These are phyloP conservation scores for Pteropus rufus DNA, from an alignment of 2,797 vertebrate genomes.

Conservation along the genomic window DNA sequence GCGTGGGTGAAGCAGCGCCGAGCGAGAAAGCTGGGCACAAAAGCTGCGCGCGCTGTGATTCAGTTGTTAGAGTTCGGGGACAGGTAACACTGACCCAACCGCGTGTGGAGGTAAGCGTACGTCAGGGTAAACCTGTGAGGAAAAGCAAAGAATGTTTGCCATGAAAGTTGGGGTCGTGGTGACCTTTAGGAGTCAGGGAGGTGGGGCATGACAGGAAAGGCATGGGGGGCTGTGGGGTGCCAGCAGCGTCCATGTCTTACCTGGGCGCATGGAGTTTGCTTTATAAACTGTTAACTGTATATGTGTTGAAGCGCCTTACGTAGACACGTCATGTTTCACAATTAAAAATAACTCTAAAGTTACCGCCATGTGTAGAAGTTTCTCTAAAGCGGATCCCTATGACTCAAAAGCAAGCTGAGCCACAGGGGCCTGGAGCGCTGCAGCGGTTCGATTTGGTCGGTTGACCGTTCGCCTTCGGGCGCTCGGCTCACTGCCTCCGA, in stretches of 20 bases:
- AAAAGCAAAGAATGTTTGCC: background rate
- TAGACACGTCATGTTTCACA: background rate
- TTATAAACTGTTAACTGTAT: background rate
- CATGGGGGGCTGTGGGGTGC: background rate
- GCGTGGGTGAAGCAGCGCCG: too few species aligned
- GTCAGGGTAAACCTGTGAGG: background rate
- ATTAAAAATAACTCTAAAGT: background rate
- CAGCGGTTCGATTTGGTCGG: background rate
- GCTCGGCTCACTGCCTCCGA: background rate
- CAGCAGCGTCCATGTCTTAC: background rate
- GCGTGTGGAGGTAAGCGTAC: background rate
- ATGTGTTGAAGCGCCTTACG: background rate
- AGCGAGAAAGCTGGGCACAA: background rate
- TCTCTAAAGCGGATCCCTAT: background rate
- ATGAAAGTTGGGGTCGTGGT: rapidly evolving
- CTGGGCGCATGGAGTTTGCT: background rate
- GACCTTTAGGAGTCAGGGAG: background rate
- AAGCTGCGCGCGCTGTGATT: background rate
- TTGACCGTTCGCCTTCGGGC: background rate
- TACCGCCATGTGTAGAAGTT: background rate
- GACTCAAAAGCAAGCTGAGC: background rate
- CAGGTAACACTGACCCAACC: background rate
- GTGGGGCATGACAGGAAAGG: background rate
- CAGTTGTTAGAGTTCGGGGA: background rate
- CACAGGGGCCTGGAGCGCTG: too few species aligned